Percentiles rank a stretch among this genome's conserved stretches.
phyloP scores from a whole-genome alignment of 2,888 invertebrate species.

The Dermolepida albohirtum region DNA sequence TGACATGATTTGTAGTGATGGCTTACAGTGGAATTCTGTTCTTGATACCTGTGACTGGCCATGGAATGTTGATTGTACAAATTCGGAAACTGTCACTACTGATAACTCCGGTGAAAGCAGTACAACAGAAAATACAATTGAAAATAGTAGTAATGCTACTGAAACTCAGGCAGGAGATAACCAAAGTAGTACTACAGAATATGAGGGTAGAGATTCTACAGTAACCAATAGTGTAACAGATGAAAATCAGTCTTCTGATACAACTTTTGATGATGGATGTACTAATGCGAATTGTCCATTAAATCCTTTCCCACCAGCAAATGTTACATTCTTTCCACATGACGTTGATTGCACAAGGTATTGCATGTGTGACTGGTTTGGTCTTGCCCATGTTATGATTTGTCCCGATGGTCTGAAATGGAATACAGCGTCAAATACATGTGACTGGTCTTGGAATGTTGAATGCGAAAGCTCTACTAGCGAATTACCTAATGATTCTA shows the following conservation, averaged over 20 bases:
- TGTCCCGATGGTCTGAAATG: slow-evolving; percentile 15
- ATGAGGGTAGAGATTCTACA: too few species aligned
- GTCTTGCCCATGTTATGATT: slow-evolving; percentile 5
- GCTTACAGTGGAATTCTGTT: slow-evolving; percentile 43
- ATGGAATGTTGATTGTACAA: slow-evolving; percentile 40
- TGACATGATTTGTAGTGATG: slow-evolving; percentile 38
- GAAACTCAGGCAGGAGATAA: too few species aligned
- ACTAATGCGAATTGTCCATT: too few species aligned
- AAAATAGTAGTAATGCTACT: too few species aligned
- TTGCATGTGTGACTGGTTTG: slow-evolving; percentile 25
- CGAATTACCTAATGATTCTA: neutral
- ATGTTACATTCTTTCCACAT: slow-evolving; percentile 15
- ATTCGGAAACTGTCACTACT: too few species aligned
- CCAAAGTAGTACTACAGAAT: too few species aligned
- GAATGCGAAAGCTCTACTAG: slow-evolving; percentile 32
- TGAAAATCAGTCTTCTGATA: too few species aligned
- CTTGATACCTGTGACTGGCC: slow-evolving; percentile 48
- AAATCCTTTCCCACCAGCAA: neutral
- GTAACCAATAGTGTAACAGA: too few species aligned
- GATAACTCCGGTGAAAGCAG: neutral
- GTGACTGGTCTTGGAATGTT: slow-evolving; percentile 48
- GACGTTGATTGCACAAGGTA: slow-evolving; percentile 15
- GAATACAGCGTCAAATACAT: neutral
- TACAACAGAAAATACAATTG: neutral
- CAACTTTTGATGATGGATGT: too few species aligned